Evolutionary conservation across 2,888 invertebrate genomes (phyloP), one percentile per base, ranked within the genome.

Genomic region (Himalopsyche japonica): DNA sequence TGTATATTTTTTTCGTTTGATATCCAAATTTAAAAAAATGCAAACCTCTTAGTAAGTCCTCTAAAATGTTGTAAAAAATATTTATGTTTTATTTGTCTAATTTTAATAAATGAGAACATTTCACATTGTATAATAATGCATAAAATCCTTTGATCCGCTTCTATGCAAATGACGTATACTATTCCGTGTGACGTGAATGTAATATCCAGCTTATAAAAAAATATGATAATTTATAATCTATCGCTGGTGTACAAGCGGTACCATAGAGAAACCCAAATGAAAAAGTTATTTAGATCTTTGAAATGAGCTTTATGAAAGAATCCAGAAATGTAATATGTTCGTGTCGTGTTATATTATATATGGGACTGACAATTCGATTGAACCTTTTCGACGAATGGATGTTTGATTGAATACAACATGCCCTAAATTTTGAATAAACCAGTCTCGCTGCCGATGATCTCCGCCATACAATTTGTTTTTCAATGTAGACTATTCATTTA

Each of bases 211-310:
- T 81, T 81, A 81, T 81, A 70, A 76, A 81, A 20, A 20, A 57
- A 81, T 81, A 81, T 81, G 81, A 81, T 81, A 64, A 81, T 81
- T 81, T 70, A 70, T 43, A 81, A 81, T 81, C 81, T 70, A 70
- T 81, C 70, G 70, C 64, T 12, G 37, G 70, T 76, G 76, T 27
- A 81, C 81, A 57, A 24, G 24, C 20, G 37, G 81, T 76, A 43
- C 64, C 20, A 81, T 76, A 43, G 20, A 20, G 24, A 20, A 15
- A 57, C 57, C 6, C 24, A 10, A 57, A 57, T 57, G 57, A 57
- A 57, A 57, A 57, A 20, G 57, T 3, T 20, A 57, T 57, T 57
- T 57, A 57, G 57, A 57, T 57, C 57, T 57, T 8, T 57, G n/a
- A 57, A 57, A 57, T 57, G 57, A 57, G 57, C 20, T 20, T 57